Conservation (phyloP, 2,888 invertebrate species). For the Eucera pruinosa region DNA sequence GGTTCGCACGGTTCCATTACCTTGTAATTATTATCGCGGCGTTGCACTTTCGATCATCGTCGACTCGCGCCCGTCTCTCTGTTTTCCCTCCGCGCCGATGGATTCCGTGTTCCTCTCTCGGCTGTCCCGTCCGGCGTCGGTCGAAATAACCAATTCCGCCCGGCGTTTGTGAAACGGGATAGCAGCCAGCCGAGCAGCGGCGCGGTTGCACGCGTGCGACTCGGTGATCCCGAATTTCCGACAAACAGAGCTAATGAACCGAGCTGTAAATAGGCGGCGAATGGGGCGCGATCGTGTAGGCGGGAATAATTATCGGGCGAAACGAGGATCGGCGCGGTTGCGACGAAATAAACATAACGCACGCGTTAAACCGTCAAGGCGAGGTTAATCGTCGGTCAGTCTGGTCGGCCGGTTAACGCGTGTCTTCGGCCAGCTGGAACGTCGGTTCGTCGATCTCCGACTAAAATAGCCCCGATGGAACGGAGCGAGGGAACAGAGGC, state of each 20-base stretch:
- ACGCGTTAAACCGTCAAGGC: constrained; percentile 18
- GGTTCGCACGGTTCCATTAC: constrained; percentile 20
- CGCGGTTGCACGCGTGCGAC: neutral
- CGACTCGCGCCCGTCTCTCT: neutral
- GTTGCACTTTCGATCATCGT: constrained; percentile 42
- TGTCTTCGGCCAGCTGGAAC: constrained; percentile 18
- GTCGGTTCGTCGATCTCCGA: constrained; percentile 14
- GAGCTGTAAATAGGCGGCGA: constrained; percentile 18
- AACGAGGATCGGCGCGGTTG: constrained; percentile 8
- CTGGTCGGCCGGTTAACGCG: constrained; percentile 20
- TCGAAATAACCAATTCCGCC: too few species aligned
- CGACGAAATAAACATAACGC: constrained; percentile 25
- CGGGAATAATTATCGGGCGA: constrained; percentile 32
- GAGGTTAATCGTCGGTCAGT: constrained; percentile 39
- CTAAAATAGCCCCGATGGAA: constrained; percentile 12
- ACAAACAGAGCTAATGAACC: constrained; percentile 38
- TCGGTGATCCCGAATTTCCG: constrained; percentile 21
- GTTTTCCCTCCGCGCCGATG: too few species aligned
- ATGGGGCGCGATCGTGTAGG: neutral
- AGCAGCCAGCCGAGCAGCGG: too few species aligned
- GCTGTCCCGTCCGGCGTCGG: too few species aligned
- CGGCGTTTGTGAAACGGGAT: constrained; percentile 15
- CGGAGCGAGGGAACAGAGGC: neutral
- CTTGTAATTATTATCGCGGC: constrained; percentile 45
- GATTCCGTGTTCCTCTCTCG: neutral